phyloP scores from a whole-genome alignment of 1,140 invertebrate species.

The Paraescarpia echinospica region DNA sequence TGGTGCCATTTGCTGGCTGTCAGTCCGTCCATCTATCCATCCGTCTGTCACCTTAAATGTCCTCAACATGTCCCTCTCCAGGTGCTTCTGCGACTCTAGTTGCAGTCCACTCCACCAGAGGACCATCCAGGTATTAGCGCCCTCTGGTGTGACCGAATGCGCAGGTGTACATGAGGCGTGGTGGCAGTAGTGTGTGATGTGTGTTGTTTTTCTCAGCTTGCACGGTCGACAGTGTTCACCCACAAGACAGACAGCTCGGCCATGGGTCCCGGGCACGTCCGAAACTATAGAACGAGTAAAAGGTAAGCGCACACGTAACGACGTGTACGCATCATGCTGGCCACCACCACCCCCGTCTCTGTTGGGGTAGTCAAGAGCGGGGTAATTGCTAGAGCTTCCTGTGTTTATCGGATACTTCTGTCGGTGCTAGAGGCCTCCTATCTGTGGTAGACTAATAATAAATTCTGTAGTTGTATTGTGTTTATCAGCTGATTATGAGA shows the following conservation, averaged over 20 bases:
- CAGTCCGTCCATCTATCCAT: neutral
- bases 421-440: neutral
- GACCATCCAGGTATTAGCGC: neutral
- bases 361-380: neutral
- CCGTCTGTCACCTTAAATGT: neutral
- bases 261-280: neutral
- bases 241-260: neutral
- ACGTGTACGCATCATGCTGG: neutral
- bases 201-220: neutral
- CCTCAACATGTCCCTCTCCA: neutral
- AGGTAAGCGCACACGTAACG: neutral
- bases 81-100: neutral
- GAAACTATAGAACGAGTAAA: neutral
- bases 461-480: no score
- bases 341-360: neutral
- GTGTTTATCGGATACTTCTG: neutral
- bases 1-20: no score
- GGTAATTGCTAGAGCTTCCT: neutral
- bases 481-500: neutral
- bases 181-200: neutral
- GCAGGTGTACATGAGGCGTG: neutral
- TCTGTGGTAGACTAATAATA: no score
- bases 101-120: neutral
- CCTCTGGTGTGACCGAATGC: neutral
- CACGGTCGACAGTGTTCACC: neutral